A percentile compares a stretch with the other conserved stretches of the same genome.
Evolutionary conservation across 2,797 vertebrate species (phyloP).

Genomic region (Artibeus jamaicensis): DNA sequence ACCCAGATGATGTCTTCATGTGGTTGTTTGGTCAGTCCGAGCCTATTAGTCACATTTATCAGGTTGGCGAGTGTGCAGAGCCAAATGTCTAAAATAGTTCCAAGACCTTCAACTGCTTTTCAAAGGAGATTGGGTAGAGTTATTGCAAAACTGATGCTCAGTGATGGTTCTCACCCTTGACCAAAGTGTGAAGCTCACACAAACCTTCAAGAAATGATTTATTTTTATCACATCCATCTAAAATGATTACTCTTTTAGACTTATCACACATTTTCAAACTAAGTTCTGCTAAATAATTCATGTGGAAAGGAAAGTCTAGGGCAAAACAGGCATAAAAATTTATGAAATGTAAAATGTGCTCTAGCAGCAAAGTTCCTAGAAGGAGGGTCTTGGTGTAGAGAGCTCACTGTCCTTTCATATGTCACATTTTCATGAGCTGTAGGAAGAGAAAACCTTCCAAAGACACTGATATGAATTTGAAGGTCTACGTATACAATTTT

Average conservation of each 20-base stretch:
- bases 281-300: constrained; percentile 45
- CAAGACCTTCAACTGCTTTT: not conserved
- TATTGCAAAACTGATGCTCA: not conserved
- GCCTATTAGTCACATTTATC: not conserved
- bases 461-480: constrained; percentile 18
- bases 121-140: not conserved
- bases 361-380: constrained; percentile 56
- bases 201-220: not conserved
- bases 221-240: not conserved
- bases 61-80: not conserved
- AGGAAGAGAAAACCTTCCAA: constrained; percentile 52
- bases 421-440: constrained; percentile 38
- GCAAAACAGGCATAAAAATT: constrained; percentile 76
- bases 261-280: constrained; percentile 61
- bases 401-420: constrained; percentile 27
- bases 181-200: not conserved
- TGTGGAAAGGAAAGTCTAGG: constrained; percentile 58
- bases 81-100: not conserved
- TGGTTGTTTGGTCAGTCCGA: not conserved
- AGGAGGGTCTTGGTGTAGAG: constrained; percentile 34
- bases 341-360: constrained; percentile 78
- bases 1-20: not conserved
- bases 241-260: constrained; percentile 24
- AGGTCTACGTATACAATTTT: constrained; percentile 36
- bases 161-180: not conserved